Conservation (phyloP, 2,888 invertebrate species). For the Cosmia trapezina region DNA sequence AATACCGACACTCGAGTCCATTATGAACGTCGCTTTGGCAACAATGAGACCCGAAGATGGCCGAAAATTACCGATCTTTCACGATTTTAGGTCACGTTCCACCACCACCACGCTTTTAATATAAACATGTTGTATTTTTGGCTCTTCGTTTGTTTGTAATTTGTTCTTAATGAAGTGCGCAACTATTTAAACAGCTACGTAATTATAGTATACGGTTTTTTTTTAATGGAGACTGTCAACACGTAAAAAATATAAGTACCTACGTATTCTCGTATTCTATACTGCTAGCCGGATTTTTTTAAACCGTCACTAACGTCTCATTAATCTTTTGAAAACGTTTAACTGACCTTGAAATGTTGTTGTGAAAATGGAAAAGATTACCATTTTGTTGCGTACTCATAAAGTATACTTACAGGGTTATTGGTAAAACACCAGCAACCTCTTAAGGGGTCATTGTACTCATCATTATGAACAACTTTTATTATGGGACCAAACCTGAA, state of each 20-base stretch:
- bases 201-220: not conserved
- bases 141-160: constrained; percentile 30
- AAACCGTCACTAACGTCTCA: not conserved
- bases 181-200: constrained; percentile 1
- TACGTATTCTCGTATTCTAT: no score
- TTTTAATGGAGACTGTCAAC: not conserved
- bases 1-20: constrained; percentile 54
- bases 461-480: no score
- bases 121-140: constrained; percentile 43
- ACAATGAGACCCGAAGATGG: constrained; percentile 43
- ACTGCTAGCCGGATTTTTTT: not conserved
- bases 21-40: constrained; percentile 32
- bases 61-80: constrained; percentile 40
- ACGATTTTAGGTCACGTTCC: constrained; percentile 42
- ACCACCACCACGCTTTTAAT: constrained; percentile 1
- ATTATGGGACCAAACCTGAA: no score
- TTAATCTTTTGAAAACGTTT: not conserved
- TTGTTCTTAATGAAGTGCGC: constrained; percentile 13
- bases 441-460: no score
- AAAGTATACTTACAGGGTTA: no score
- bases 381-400: no score
- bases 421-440: no score
- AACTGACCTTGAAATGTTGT: not conserved
- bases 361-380: no score
- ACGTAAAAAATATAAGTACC: not conserved